A percentile compares a stretch with the other conserved stretches of the same genome.
These are phyloP conservation scores for Sinocyclocheilus grahami DNA, from an alignment of 2,113 vertebrate genomes.

Conservation along the genomic window DNA sequence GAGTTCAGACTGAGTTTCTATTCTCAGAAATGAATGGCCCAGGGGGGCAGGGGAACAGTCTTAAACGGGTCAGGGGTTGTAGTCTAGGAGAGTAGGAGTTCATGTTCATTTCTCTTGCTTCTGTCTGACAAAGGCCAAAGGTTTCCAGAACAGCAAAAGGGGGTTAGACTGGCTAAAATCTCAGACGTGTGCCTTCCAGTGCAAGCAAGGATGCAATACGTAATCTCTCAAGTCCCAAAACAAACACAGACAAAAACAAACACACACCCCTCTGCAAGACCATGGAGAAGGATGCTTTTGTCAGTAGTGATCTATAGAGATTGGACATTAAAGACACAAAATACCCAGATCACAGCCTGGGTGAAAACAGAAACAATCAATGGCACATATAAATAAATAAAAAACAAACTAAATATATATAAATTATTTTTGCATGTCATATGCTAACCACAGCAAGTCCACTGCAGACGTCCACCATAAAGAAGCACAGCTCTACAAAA, in stretches of 20 bases:
- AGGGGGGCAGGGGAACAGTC: conserved; percentile 42
- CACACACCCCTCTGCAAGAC: conserved; percentile 2
- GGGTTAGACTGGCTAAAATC: conserved; percentile 20
- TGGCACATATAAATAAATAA: no score
- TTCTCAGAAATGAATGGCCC: conserved; percentile 28
- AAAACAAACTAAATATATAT: no score
- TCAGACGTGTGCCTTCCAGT: conserved; percentile 12
- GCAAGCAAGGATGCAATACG: conserved; percentile 21
- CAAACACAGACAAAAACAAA: conserved; percentile 24
- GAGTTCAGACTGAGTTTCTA: conserved; percentile 19
- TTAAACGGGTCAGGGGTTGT: conserved; percentile 49
- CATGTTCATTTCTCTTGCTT: conserved; percentile 59
- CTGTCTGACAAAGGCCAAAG: conserved; percentile 56
- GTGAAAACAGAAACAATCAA: no score
- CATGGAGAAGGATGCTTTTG: not conserved
- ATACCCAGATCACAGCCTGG: no score
- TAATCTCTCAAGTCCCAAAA: conserved; percentile 30
- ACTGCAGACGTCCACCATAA: no score
- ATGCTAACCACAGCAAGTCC: no score
- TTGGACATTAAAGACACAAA: not conserved
- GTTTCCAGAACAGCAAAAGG: conserved; percentile 40
- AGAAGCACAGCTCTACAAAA: no score
- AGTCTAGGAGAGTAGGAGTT: conserved; percentile 47
- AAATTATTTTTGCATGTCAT: no score
- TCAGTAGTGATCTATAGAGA: not conserved